Evolutionary conservation across 2,888 invertebrate genomes (phyloP), one percentile per base, ranked within the genome.

Genomic region (Rotaria macrura): DNA sequence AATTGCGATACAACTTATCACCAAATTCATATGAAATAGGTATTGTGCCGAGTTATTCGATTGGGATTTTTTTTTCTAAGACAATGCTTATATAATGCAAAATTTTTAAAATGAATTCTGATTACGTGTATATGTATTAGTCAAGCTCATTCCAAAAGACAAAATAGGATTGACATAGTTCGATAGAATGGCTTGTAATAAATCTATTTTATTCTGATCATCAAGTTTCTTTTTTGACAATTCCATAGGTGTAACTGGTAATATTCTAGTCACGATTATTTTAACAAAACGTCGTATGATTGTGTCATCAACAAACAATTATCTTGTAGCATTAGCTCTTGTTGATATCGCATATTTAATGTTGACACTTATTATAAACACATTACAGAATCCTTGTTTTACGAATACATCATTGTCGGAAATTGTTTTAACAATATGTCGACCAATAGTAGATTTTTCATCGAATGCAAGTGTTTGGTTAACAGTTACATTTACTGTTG

Each of bases 401-500:
- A 43, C 25, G 12, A 2, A 23, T 79, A 9, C 25, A n/a, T n/a
- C 43, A 12, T n/a, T 43, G 25, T 40, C 79, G 2, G 25, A 79
- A 23, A 43, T 79, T 3, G 0, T 79, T 43, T n/a, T 43, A 79
- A 89, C 89, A 29, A 89, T 88, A 85, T 93, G 83, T 90, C 93
- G 88, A 91, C 94, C 94, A 93, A 90, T 94, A 47, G 92, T 93
- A 84, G 94, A 94, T 90, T 93, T 93, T 47, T 93, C 89, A 85
- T 92, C 91, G 88, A 94, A 93, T 89, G 93, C 93, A 55, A 94
- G 94, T 84, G 93, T 94, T 84, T 94, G 94, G 93, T 91, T 94
- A 88, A 94, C 94, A 47, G 94, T 94, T 43, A 93, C 94, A 87
- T 94, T 94, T 89, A 94, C 94, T 34, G 92, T 94, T 86, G 94